These are phyloP conservation scores for Osmoderma eremita DNA, from an alignment of 2,888 invertebrate species.

Conservation along the genomic window DNA sequence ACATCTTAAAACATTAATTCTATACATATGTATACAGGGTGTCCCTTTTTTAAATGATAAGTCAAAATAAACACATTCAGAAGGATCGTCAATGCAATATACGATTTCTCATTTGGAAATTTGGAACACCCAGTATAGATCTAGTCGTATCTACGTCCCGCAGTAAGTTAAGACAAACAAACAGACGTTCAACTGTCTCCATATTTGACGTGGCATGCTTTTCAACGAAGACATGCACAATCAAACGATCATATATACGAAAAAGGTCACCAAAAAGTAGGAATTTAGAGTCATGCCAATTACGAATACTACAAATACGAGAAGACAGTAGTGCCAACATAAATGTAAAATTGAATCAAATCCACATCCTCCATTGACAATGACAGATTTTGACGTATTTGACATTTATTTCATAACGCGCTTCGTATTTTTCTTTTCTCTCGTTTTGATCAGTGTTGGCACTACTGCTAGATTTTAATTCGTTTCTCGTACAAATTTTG, in stretches of 20 bases:
- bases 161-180: conserved; percentile 24
- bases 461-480: conserved; percentile 15
- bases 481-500: conserved; percentile 13
- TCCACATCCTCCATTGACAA: neutral
- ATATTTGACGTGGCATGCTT: too few species aligned
- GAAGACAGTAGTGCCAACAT: conserved; percentile 33
- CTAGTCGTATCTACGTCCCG: conserved; percentile 17
- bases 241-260: too few species aligned
- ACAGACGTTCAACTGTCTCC: too few species aligned
- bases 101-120: too few species aligned
- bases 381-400: too few species aligned
- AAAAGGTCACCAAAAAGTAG: conserved; percentile 9
- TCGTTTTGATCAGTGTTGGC: conserved; percentile 2
- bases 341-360: conserved; percentile 15
- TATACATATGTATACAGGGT: too few species aligned
- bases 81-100: too few species aligned
- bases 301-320: conserved; percentile 8
- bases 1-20: too few species aligned
- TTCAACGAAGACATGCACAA: conserved; percentile 16
- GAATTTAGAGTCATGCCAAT: conserved; percentile 43
- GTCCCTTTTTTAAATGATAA: too few species aligned
- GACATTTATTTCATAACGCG: too few species aligned
- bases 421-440: too few species aligned
- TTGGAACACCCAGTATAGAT: neutral
- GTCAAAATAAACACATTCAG: too few species aligned